Percentiles rank a stretch among this genome's conserved stretches.
Evolutionary conservation across 1,140 invertebrate species (phyloP).

Genomic region (Venturia canescens): DNA sequence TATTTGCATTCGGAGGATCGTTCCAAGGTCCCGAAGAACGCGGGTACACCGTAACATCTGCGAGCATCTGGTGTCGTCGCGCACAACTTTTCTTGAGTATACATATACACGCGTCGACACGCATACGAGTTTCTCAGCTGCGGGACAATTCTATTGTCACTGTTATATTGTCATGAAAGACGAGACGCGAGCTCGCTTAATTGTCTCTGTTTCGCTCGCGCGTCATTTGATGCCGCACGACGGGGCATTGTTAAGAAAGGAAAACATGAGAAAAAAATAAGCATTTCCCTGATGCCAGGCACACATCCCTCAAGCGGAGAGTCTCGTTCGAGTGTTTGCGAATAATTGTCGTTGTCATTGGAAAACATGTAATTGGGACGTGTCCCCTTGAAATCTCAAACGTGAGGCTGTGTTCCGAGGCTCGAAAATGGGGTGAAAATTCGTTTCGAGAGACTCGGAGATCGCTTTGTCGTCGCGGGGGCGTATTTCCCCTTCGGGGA

Average conservation of each 20-base stretch:
- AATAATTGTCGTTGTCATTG: neutral
- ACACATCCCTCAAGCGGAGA: neutral
- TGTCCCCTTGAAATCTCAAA: neutral
- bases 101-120: neutral
- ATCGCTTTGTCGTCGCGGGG: neutral
- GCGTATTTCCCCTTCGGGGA: neutral
- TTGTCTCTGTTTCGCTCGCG: neutral
- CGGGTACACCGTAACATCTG: neutral
- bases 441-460: neutral
- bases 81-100: neutral
- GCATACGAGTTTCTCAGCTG: neutral
- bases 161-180: neutral
- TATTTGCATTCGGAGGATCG: no score
- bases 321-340: neutral
- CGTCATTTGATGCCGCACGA: neutral
- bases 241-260: neutral
- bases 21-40: no score
- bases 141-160: neutral
- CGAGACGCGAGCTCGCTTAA: neutral
- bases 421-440: neutral
- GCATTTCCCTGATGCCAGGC: neutral
- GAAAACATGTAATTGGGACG: conserved; percentile 6
- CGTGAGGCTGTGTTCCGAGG: no score
- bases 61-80: neutral
- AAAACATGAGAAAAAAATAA: neutral